Percentiles rank a stretch among this genome's conserved stretches.
Conservation (phyloP, 2,888 invertebrate genomes). For the Polyommatus iphigenia region DNA sequence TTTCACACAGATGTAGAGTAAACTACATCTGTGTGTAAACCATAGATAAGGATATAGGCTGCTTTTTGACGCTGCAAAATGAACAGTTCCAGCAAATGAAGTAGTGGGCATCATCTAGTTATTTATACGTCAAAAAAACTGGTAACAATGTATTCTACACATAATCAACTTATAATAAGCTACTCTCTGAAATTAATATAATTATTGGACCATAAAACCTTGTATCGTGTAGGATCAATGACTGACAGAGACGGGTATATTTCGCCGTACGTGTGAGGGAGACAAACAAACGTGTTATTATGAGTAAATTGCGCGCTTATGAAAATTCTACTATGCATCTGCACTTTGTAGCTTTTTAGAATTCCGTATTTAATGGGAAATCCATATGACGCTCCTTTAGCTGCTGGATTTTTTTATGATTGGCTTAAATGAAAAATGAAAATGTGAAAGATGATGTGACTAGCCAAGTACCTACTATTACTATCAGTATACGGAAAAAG, state of each 20-base stretch:
- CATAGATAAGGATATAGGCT: no score
- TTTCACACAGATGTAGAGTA: no score
- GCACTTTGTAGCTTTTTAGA: conserved; percentile 43
- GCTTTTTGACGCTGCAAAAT: no score
- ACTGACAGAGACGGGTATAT: conserved; percentile 36
- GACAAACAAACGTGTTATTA: conserved; percentile 60
- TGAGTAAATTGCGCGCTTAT: conserved; percentile 65
- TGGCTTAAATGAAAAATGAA: background rate
- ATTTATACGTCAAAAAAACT: conserved; percentile 35
- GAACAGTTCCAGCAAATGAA: background rate
- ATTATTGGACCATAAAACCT: conserved; percentile 60
- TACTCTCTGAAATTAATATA: conserved; percentile 64
- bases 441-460: background rate
- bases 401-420: background rate
- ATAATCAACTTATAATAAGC: conserved; percentile 63
- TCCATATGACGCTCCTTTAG: background rate
- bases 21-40: no score
- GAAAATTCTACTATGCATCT: conserved; percentile 60
- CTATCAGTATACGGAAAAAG: background rate
- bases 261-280: conserved; percentile 45
- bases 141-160: conserved; percentile 49
- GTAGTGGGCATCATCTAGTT: background rate
- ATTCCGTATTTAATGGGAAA: background rate
- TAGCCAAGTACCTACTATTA: background rate
- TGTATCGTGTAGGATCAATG: conserved; percentile 36